Evolutionary conservation across 2,888 invertebrate genomes (phyloP).

Genomic region (Parnassius mnemosyne): DNA sequence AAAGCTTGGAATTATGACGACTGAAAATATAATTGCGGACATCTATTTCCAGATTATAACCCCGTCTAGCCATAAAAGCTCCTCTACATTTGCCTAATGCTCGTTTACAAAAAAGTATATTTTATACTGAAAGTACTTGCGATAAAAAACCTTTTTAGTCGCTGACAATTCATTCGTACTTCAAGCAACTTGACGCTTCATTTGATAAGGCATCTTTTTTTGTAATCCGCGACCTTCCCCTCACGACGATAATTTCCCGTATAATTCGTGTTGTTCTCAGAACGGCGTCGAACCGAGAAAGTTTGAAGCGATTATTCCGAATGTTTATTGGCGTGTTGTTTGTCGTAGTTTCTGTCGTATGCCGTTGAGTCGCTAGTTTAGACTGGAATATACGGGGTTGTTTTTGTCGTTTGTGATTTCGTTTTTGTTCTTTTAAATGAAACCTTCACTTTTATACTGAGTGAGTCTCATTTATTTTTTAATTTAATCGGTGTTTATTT

Average conservation of each 20-base stretch:
- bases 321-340: constrained; percentile 21
- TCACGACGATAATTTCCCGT: constrained; percentile 10
- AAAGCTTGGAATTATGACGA: no score
- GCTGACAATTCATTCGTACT: constrained; percentile 6
- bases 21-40: no score
- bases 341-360: constrained; percentile 2
- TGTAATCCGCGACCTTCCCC: constrained; percentile 9
- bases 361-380: constrained; percentile 11
- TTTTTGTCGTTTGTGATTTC: constrained; percentile 6
- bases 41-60: no score
- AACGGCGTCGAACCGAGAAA: constrained; percentile 18
- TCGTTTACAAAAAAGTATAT: no score
- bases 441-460: no score
- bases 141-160: constrained; percentile 3
- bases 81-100: no score
- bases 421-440: constrained; percentile 3
- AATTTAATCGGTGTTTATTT: no score
- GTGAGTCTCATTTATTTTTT: no score
- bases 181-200: constrained; percentile 8
- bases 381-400: constrained; percentile 11
- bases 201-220: constrained; percentile 12
- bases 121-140: neutral
- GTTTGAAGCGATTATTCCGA: constrained; percentile 15
- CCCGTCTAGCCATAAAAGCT: no score
- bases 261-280: constrained; percentile 10